Evolutionary conservation across 2,888 invertebrate species (phyloP).

Genomic region (Patella caerulea): DNA sequence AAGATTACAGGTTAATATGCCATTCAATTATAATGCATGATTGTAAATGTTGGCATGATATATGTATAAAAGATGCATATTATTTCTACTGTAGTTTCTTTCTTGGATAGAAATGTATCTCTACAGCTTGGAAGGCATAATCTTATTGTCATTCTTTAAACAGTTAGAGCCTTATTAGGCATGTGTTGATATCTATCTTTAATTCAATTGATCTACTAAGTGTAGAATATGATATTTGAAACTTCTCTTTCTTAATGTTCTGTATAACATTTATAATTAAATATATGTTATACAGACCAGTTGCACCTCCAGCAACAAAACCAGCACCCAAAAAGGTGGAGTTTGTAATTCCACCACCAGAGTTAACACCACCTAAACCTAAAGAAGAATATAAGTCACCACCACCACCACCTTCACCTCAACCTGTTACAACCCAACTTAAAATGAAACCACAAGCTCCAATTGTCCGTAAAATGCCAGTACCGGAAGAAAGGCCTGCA

Average conservation of each 20-base stretch:
- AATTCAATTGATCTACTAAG: too few relatives aligned
- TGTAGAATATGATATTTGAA: too few relatives aligned
- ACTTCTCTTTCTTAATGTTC: neutral
- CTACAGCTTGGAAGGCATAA: too few relatives aligned
- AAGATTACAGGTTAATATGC: conserved; percentile 35
- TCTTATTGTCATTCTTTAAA: too few relatives aligned
- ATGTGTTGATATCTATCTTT: too few relatives aligned
- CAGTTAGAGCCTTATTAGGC: too few relatives aligned
- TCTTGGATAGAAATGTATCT: too few relatives aligned
- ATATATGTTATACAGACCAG: conserved; percentile 21
- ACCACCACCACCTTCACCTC: neutral
- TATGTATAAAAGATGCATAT: too few relatives aligned
- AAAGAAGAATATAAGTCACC: conserved; percentile 15
- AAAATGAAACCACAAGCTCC: conserved; percentile 22
- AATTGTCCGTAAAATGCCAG: conserved; percentile 27
- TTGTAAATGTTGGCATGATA: too few relatives aligned
- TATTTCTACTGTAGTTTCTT: too few relatives aligned
- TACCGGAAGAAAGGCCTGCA: conserved; percentile 17
- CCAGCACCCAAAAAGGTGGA: conserved; percentile 19
- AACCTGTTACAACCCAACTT: conserved; percentile 19
- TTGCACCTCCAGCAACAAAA: conserved; percentile 24
- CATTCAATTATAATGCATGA: neutral
- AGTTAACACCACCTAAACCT: conserved; percentile 14
- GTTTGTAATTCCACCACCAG: conserved; percentile 14
- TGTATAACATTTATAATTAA: neutral